A percentile compares a stretch with the other conserved stretches of the same genome.
Conservation (phyloP, 2,888 invertebrate genomes). For the Argynnis bischoffii region DNA sequence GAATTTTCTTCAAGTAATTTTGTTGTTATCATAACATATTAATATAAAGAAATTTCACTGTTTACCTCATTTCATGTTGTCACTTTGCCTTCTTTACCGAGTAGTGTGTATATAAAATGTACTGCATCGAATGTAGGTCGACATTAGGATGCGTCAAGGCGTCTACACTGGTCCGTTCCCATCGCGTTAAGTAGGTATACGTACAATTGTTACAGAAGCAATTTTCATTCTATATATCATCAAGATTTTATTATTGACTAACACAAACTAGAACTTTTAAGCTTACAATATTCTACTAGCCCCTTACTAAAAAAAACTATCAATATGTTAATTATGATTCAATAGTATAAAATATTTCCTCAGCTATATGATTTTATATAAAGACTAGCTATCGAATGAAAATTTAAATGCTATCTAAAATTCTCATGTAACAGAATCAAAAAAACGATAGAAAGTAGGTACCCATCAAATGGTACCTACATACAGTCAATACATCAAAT, state of each 20-base stretch:
- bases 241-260: too few species aligned
- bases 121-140: slow-evolving; percentile 27
- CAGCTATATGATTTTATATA: too few species aligned
- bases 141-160: slow-evolving; percentile 33
- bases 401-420: too few species aligned
- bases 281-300: too few species aligned
- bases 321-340: too few species aligned
- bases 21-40: too few species aligned
- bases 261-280: too few species aligned
- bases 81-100: slow-evolving; percentile 6
- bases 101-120: not conserved
- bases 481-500: slow-evolving; percentile 14
- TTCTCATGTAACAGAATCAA: not conserved
- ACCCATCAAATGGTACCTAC: slow-evolving; percentile 3
- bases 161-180: slow-evolving; percentile 19
- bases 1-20: too few species aligned
- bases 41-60: not conserved
- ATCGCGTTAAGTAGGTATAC: slow-evolving; percentile 11
- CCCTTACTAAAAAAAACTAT: too few species aligned
- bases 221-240: not conserved
- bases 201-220: not conserved
- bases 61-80: not conserved
- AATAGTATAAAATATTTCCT: too few species aligned
- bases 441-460: slow-evolving; percentile 11
- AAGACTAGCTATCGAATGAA: too few species aligned